Base-by-base conservation (phyloP, 92 coral and sea anemone genomes). In the Epizoanthus illoricatus region DNA sequence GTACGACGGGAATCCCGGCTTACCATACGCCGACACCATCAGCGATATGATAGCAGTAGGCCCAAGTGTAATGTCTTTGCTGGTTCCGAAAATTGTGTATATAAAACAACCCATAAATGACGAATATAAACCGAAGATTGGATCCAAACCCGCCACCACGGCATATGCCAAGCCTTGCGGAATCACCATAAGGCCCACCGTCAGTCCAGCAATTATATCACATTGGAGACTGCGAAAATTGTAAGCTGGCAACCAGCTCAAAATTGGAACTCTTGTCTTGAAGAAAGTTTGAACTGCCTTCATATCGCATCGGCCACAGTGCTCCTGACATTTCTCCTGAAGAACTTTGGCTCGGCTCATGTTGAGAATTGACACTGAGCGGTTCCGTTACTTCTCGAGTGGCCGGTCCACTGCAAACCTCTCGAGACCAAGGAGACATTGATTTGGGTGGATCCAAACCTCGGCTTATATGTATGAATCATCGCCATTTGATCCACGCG, bases 121-220 rank as follows among this genome's bases (percentile, higher is more conserved):
- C 58, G 97, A 93, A 78, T 96, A 96, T 16, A 96, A 87, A 55
- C 99, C 99, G 68, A 88, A 96, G 54, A 91, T 94, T 18, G 95
- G 99, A 40, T 97, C 98, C 33, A 96, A 81, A 5, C 99, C 97
- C 49, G 99, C 99, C 0, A 96, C 86, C 15, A 93, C 89, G 8
- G 98, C 98, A 72, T 96, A 96, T 28, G 99, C 99, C 70, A 96
- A 68, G 39, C 99, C 99, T 74, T 96, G 99, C 16, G 99, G 99
- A 17, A 96, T 95, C 2, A 96, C 99, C 99, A 96, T 96, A 0
- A 96, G 84, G 2, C 99, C 99, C 23, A 96, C 98, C 0, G 99
- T 89, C 70, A 93, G 75, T 7, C 99, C 99, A 2, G 99, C 99
- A n/a, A 96, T 96, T 43, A 93, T 56, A 73, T 96, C 99, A 79